phyloP scores from a whole-genome alignment of 1,140 invertebrate species.

The Rhopalosiphum maidis region DNA sequence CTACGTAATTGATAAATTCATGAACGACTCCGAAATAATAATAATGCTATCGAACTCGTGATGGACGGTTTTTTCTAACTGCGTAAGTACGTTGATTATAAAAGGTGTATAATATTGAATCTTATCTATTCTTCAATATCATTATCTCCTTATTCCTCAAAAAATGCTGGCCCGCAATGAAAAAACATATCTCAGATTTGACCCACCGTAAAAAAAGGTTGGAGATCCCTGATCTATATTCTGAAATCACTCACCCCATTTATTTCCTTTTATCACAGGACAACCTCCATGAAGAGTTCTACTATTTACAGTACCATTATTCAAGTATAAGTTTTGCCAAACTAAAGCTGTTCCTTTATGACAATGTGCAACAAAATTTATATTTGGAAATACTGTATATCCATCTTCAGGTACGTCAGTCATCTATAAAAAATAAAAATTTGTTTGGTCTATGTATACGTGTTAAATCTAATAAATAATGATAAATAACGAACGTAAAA shows the following conservation, averaged over 20 bases:
- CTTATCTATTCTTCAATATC: too few species aligned
- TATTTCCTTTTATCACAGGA: conserved; percentile 32
- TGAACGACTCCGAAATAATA: too few species aligned
- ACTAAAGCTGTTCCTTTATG: conserved; percentile 29
- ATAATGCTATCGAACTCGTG: too few species aligned
- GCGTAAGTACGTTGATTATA: too few species aligned
- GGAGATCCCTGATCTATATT: background rate
- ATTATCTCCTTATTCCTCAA: too few species aligned
- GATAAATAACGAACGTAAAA: conserved; percentile 24
- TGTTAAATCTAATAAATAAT: background rate
- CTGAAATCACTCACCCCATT: conserved; percentile 24
- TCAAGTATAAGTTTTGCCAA: conserved; percentile 15
- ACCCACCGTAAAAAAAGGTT: too few species aligned
- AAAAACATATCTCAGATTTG: too few species aligned
- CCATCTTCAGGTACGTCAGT: background rate
- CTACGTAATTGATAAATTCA: background rate
- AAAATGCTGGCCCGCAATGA: too few species aligned
- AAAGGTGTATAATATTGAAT: too few species aligned
- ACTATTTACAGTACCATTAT: background rate
- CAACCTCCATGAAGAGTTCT: conserved; percentile 17
- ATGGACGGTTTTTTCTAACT: too few species aligned
- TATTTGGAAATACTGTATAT: background rate
- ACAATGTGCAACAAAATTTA: background rate
- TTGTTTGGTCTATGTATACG: background rate
- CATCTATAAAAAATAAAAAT: background rate